Conservation (phyloP, 2,797 vertebrate species). For the Oryzias dopingdopingensis region DNA sequence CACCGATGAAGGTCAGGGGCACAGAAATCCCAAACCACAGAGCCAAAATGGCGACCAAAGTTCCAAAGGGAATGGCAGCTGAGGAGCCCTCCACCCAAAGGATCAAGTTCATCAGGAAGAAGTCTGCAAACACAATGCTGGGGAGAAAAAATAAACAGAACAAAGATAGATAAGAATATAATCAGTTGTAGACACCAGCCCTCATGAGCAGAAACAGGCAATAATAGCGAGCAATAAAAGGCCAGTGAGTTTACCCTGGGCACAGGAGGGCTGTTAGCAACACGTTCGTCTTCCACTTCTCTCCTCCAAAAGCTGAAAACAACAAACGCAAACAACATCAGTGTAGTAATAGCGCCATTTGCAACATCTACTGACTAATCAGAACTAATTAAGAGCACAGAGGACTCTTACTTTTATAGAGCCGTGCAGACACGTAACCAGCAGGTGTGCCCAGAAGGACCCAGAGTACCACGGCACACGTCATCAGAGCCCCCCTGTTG, state of each 20-base stretch:
- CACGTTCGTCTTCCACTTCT: conserved; percentile 92
- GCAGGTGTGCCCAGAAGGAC: conserved; percentile 88
- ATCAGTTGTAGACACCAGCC: neutral
- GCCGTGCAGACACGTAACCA: conserved; percentile 87
- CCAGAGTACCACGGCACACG: conserved; percentile 87
- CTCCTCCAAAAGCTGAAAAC: conserved; percentile 85
- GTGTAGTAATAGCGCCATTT: neutral
- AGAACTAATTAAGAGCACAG: neutral
- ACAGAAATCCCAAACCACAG: conserved; percentile 93
- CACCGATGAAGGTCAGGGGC: conserved; percentile 86
- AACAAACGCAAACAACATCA: conserved; percentile 29
- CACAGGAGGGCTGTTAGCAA: conserved; percentile 88
- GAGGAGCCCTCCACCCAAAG: conserved; percentile 91
- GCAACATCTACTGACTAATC: neutral
- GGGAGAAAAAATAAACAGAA: conserved; percentile 6
- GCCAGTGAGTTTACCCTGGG: conserved; percentile 80
- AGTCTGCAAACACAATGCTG: conserved; percentile 91
- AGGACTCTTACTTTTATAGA: conserved; percentile 86
- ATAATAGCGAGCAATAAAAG: neutral
- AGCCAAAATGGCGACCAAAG: conserved; percentile 84
- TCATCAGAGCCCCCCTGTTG: conserved; percentile 89
- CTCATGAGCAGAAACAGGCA: neutral
- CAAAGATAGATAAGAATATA: neutral
- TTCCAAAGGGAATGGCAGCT: conserved; percentile 87
- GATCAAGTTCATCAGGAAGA: conserved; percentile 95